A percentile compares a stretch with the other conserved stretches of the same genome.
phyloP scores from a whole-genome alignment of 1,140 invertebrate species.

The Magallana angulata region DNA sequence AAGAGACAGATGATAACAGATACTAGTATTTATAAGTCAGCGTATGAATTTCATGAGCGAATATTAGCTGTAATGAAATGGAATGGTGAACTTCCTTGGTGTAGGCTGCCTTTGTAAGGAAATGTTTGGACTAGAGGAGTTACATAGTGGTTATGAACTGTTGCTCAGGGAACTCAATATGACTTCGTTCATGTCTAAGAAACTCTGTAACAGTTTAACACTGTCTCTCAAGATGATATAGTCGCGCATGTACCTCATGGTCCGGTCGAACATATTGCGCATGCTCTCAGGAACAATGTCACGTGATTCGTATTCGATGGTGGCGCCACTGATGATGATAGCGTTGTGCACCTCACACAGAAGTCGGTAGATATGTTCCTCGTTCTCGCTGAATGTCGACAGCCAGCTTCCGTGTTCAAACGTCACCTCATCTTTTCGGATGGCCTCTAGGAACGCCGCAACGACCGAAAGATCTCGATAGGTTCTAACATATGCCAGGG shows the following conservation, averaged over 20 bases:
- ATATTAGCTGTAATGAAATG: not conserved
- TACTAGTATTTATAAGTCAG: no score
- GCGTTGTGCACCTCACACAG: not conserved
- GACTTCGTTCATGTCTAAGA: not conserved
- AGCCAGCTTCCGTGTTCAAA: constrained; percentile 2
- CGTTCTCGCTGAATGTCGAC: not conserved
- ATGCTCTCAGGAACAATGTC: not conserved
- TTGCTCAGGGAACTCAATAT: not conserved
- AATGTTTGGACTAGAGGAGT: no score
- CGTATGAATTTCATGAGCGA: no score
- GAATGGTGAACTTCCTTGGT: not conserved
- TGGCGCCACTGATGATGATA: not conserved
- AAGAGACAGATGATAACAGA: no score
- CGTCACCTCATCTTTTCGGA: not conserved
- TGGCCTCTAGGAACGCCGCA: not conserved
- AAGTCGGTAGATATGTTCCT: not conserved
- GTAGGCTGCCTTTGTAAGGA: not conserved
- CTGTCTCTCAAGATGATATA: not conserved
- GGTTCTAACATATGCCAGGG: not conserved
- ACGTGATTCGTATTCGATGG: constrained; percentile 8
- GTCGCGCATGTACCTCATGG: not conserved
- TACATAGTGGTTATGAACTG: not conserved
- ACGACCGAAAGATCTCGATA: not conserved
- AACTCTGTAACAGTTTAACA: not conserved
- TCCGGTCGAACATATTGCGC: not conserved